phyloP scores from a whole-genome alignment of 2,797 vertebrate genomes.

The Cuniculus paca region DNA sequence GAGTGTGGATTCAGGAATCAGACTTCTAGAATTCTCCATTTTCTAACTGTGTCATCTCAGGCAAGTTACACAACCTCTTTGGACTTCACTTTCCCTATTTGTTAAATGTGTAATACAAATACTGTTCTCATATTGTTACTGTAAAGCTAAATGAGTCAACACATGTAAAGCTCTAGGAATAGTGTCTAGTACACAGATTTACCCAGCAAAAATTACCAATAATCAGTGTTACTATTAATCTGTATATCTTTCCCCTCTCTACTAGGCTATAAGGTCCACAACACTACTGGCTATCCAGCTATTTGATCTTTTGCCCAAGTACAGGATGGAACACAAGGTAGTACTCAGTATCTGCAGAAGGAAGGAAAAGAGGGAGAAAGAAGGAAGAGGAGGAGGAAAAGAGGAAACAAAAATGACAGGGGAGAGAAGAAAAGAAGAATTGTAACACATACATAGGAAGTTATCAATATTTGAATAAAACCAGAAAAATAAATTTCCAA shows the following conservation, averaged over 20 bases:
- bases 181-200: neutral
- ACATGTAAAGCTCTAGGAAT: neutral
- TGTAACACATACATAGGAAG: neutral
- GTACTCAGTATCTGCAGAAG: neutral
- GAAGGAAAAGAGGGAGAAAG: neutral
- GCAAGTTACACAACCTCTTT: neutral
- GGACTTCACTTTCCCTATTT: neutral
- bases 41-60: neutral
- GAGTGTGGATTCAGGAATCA: neutral
- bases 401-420: neutral
- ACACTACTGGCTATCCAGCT: neutral
- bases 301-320: neutral
- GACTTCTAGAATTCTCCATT: neutral
- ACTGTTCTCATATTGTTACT: neutral
- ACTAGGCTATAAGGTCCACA: neutral
- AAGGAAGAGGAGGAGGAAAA: fast-evolving
- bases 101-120: neutral
- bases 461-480: neutral
- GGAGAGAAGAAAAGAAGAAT: neutral
- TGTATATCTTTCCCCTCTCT: neutral
- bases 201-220: neutral
- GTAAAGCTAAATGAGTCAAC: neutral
- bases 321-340: neutral
- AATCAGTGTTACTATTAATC: neutral
- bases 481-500: neutral